Evolutionary conservation across 1,140 invertebrate genomes (phyloP).

Genomic region (Telenomus remus): DNA sequence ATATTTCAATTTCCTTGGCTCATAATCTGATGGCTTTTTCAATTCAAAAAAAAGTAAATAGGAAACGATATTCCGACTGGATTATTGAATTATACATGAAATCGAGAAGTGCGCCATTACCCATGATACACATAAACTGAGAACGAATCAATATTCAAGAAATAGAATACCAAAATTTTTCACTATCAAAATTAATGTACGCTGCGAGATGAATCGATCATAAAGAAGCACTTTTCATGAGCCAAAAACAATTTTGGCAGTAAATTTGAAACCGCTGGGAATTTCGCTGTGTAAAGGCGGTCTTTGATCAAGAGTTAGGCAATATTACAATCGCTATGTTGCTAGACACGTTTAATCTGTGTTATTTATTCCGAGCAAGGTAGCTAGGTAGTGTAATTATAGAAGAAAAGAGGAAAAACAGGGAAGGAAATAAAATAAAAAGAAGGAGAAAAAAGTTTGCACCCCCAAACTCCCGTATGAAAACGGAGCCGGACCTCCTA

Average conservation of each 20-base stretch:
- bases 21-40: constrained; percentile 70
- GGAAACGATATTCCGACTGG: constrained; percentile 18
- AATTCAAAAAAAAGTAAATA: constrained; percentile 38
- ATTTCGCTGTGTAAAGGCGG: constrained; percentile 29
- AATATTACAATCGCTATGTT: constrained; percentile 61
- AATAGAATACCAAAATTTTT: no score
- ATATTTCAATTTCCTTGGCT: constrained; percentile 76
- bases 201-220: no score
- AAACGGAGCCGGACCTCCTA: constrained; percentile 67
- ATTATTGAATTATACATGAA: constrained; percentile 45
- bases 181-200: no score
- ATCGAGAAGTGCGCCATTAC: constrained; percentile 15
- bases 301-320: constrained; percentile 53
- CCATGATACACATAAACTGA: background rate
- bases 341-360: constrained; percentile 71
- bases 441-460: constrained; percentile 65
- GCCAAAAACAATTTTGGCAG: no score
- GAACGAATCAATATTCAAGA: no score
- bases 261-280: background rate
- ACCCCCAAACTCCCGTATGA: constrained; percentile 57
- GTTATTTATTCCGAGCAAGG: constrained; percentile 70
- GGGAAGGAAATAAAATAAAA: constrained; percentile 42
- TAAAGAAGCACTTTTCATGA: no score
- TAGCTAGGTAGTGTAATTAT: constrained; percentile 71
- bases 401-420: constrained; percentile 63